A percentile compares a stretch with the other conserved stretches of the same genome.
These are phyloP conservation scores for Subanguina moxae DNA, from an alignment of 1,140 invertebrate genomes.

Conservation along the genomic window DNA sequence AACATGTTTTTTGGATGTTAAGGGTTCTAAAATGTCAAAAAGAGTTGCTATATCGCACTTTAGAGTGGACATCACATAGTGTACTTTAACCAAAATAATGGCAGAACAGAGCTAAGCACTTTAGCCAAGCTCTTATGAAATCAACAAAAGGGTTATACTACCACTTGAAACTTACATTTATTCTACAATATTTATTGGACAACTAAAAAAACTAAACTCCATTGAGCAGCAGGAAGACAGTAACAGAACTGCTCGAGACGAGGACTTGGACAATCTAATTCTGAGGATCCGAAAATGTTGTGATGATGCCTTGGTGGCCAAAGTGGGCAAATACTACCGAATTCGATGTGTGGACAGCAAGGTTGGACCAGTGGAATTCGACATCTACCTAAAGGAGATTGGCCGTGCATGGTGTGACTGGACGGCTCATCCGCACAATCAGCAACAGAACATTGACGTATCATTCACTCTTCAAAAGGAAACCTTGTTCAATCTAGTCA, in stretches of 20 bases:
- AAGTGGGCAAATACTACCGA: constrained; percentile 27
- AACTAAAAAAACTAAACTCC: too few relatives aligned
- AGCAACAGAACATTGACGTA: constrained; percentile 8
- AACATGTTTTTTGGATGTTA: too few relatives aligned
- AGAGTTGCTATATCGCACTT: too few relatives aligned
- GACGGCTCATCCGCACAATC: constrained; percentile 5
- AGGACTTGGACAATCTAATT: constrained; percentile 20
- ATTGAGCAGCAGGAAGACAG: too few relatives aligned
- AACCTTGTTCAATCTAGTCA: constrained; percentile 26
- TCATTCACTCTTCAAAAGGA: constrained; percentile 16
- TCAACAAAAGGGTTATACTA: too few relatives aligned
- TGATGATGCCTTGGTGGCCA: constrained; percentile 20
- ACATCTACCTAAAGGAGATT: constrained; percentile 14
- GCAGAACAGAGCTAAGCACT: not conserved
- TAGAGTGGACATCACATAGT: too few relatives aligned
- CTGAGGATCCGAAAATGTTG: constrained; percentile 18
- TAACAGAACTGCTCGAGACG: not conserved
- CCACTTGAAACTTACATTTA: too few relatives aligned
- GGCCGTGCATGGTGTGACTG: constrained; percentile 17
- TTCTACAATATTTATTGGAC: too few relatives aligned
- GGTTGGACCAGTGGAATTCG: constrained; percentile 10
- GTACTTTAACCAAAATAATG: not conserved
- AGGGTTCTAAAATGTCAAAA: too few relatives aligned
- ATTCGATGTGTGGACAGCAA: constrained; percentile 25
- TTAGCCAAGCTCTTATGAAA: not conserved